Base-by-base conservation (phyloP, 2,797 vertebrate species). In the Neomorphus geoffroyi region DNA sequence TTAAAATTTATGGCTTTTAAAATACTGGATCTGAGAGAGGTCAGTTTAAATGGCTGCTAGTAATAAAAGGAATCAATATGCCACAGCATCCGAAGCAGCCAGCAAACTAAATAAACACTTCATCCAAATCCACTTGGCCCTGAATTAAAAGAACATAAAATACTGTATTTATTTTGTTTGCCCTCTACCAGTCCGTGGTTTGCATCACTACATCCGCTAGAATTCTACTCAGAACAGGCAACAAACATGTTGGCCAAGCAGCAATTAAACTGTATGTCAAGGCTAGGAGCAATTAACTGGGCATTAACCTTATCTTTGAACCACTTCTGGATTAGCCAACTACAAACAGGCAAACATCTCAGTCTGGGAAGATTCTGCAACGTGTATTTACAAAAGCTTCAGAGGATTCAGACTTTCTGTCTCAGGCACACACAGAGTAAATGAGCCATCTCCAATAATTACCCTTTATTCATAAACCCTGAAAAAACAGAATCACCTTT, bases 131-230 rank as follows among this genome's bases (percentile, higher is more conserved):
- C 95, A 98, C 97, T 98, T 98, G 98, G 98, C 97, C 96, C 96
- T 96, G 97, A 98, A 98, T 98, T 98, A 98, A 98, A 98, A 97
- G 97, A 98, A 98, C 97, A 98, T 98, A 98, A 98, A 98, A 98
- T 97, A 98, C 95, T 96, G 94, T 98, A 98, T 98, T 98, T 98
- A 97, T 98, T 98, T 97, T 96, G 96, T 97, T 97, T 98, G 94
- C 94, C 92, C 96, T 97, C 95, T 84, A 96, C 95, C 95, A 96
- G 96, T 91, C 96, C 93, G 39, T 85, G 95, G 89, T 95, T 97
- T 95, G 94, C 97, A 95, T 94, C 90, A 85, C 88, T 79, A 74
- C 94, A 88, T 94, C 87, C 92, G 2, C n/a, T 96, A 88, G 77
- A 97, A 97, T 94, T 93, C 95, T 93, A 91, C 88, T 90, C 67